These are phyloP conservation scores for Platorchestia sp. DNA, from an alignment of 1,140 invertebrate species.

Conservation along the genomic window DNA sequence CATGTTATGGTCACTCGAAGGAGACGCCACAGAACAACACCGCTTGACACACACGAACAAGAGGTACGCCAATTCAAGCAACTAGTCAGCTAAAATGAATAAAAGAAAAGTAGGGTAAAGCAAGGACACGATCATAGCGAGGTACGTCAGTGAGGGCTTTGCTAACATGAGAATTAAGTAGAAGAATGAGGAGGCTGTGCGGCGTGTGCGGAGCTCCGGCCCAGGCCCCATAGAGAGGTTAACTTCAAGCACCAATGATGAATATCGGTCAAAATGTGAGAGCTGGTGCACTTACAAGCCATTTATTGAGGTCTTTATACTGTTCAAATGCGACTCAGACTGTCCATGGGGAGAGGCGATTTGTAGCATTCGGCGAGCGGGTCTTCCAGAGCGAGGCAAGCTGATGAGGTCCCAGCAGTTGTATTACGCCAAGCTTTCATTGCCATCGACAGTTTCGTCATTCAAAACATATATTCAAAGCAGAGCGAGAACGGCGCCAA, in stretches of 20 bases:
- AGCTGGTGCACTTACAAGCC: neutral
- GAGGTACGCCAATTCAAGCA: neutral
- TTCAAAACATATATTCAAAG: neutral
- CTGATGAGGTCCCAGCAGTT: neutral
- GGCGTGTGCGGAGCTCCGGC: constrained; percentile 17
- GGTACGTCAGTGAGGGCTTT: constrained; percentile 17
- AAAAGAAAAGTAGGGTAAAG: constrained; percentile 35
- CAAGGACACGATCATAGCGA: neutral
- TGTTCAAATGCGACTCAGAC: neutral
- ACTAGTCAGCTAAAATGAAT: neutral
- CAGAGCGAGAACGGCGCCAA: neutral
- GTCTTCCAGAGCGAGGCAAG: constrained; percentile 30
- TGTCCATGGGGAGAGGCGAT: neutral
- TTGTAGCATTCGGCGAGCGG: neutral
- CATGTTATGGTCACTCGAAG: neutral
- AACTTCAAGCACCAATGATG: constrained; percentile 2
- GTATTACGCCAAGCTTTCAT: neutral
- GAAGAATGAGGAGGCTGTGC: constrained; percentile 49
- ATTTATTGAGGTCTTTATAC: neutral
- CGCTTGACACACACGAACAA: neutral
- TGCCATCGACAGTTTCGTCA: neutral
- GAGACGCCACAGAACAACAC: neutral
- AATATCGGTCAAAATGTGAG: constrained; percentile 12
- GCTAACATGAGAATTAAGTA: constrained; percentile 28
- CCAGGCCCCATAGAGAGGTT: constrained; percentile 15